Percentiles rank a stretch among this genome's conserved stretches.
These are phyloP conservation scores for Cyclophora albipunctata DNA, from an alignment of 2,888 invertebrate species.

Conservation along the genomic window DNA sequence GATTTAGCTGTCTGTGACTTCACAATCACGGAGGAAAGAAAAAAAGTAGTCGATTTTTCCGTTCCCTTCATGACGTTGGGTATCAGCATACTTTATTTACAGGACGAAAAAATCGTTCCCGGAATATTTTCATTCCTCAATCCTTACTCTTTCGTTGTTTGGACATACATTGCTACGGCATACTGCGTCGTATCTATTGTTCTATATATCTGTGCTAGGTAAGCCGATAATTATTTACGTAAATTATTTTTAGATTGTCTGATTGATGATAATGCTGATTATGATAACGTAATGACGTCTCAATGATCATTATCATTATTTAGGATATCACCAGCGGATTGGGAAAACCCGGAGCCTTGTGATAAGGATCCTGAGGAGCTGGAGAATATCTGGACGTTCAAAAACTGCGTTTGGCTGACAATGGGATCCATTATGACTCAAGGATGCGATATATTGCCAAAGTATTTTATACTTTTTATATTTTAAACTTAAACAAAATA, in stretches of 20 bases:
- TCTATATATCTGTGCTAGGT: slow-evolving; percentile 87
- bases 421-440: slow-evolving; percentile 94
- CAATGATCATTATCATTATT: too few relatives aligned
- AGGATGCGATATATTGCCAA: slow-evolving; percentile 93
- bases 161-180: slow-evolving; percentile 91
- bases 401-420: slow-evolving; percentile 94
- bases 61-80: slow-evolving; percentile 98
- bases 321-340: slow-evolving; percentile 92
- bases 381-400: slow-evolving; percentile 90
- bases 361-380: slow-evolving; percentile 88
- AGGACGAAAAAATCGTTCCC: slow-evolving; percentile 83
- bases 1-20: slow-evolving; percentile 77
- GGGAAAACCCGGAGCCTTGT: slow-evolving; percentile 95
- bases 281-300: not conserved
- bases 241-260: too few relatives aligned
- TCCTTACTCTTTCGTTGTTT: slow-evolving; percentile 88
- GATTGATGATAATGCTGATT: not conserved
- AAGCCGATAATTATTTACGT: slow-evolving; percentile 5
- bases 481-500: not conserved
- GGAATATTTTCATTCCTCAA: slow-evolving; percentile 90
- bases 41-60: slow-evolving; percentile 92
- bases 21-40: slow-evolving; percentile 93
- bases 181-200: slow-evolving; percentile 88
- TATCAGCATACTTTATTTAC: slow-evolving; percentile 90
- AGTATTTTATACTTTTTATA: slow-evolving; percentile 68